Conservation (phyloP, 2,888 invertebrate genomes). For the Tortrix viridana region DNA sequence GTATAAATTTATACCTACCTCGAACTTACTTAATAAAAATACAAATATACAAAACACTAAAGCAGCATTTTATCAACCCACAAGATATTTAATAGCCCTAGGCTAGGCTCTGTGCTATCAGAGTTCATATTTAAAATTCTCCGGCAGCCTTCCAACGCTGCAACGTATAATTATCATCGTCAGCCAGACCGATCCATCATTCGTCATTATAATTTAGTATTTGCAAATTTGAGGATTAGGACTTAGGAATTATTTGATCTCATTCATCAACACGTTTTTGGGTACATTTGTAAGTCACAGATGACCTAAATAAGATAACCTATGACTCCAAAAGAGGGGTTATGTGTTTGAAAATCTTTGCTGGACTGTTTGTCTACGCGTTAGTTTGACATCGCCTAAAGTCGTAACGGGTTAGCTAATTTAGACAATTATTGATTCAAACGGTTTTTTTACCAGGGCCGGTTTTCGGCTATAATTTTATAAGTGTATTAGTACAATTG, state of each 20-base stretch:
- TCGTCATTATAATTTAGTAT: conserved; percentile 26
- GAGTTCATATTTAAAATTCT: conserved; percentile 30
- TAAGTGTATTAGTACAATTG: no score
- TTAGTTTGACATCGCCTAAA: no score
- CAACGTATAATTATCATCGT: conserved; percentile 32
- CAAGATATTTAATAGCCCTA: conserved; percentile 37
- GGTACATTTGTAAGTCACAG: not conserved
- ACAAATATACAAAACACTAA: not conserved
- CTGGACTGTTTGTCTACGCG: no score
- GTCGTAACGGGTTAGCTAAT: no score
- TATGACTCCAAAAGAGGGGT: not conserved
- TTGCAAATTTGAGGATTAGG: conserved; percentile 29
- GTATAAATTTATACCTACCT: no score
- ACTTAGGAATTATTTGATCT: conserved; percentile 20
- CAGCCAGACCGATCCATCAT: conserved; percentile 35
- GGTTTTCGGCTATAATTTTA: no score
- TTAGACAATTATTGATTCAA: no score
- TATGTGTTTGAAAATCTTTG: not conserved
- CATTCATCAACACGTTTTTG: conserved; percentile 23
- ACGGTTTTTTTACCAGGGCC: no score
- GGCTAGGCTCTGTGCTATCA: conserved; percentile 24
- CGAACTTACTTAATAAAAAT: no score
- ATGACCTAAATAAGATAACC: not conserved
- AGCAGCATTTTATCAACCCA: conserved; percentile 55
- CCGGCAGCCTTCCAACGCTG: conserved; percentile 9